A percentile compares a stretch with the other conserved stretches of the same genome.
Evolutionary conservation across 2,888 invertebrate genomes (phyloP).

Genomic region (Tetragnatha montana): DNA sequence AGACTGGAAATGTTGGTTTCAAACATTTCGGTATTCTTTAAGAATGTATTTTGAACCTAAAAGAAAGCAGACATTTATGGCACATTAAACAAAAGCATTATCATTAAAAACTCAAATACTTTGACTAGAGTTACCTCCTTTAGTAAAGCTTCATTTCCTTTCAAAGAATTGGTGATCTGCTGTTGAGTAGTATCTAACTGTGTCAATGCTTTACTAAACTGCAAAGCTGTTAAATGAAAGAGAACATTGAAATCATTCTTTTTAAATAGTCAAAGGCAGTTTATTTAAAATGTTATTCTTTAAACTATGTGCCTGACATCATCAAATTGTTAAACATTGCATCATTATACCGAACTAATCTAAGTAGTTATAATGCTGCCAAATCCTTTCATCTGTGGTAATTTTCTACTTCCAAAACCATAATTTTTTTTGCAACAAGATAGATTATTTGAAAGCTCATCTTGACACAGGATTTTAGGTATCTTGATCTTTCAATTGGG

Average conservation of each 20-base stretch:
- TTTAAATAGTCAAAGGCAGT: too few relatives aligned
- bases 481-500: too few relatives aligned
- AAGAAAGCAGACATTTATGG: slow-evolving; percentile 17
- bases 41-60: slow-evolving; percentile 87
- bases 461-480: background rate
- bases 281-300: too few relatives aligned
- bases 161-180: slow-evolving; percentile 83
- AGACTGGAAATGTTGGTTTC: slow-evolving; percentile 85
- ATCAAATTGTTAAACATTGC: background rate
- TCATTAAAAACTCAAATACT: background rate
- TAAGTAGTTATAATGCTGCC: slow-evolving; percentile 8
- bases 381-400: too few relatives aligned
- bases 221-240: slow-evolving; percentile 81
- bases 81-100: background rate
- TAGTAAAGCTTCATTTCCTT: slow-evolving; percentile 88
- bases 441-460: slow-evolving; percentile 54
- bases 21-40: slow-evolving; percentile 86
- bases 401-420: too few relatives aligned
- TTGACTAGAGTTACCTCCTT: slow-evolving; percentile 79
- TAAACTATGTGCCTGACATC: background rate
- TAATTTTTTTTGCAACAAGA: background rate
- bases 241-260: background rate
- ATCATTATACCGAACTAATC: background rate
- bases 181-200: slow-evolving; percentile 87
- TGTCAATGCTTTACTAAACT: slow-evolving; percentile 88